phyloP scores from a whole-genome alignment of 2,888 invertebrate genomes.

The Drosophila villosipedis region DNA sequence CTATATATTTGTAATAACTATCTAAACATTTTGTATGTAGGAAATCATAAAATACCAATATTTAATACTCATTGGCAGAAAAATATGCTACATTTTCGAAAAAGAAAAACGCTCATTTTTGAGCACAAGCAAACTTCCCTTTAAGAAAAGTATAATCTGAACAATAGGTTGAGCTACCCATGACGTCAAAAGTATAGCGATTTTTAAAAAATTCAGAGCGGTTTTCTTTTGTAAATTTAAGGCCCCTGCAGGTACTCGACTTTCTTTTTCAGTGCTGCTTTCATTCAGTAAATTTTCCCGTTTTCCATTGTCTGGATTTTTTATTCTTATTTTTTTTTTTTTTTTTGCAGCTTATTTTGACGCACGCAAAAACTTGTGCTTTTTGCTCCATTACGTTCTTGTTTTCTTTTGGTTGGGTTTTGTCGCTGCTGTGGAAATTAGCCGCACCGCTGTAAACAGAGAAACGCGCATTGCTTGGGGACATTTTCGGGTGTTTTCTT shows the following conservation, averaged over 20 bases:
- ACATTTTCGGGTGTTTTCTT: conserved; percentile 35
- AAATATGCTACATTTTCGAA: neutral
- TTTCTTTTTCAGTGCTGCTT: neutral
- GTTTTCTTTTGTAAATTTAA: neutral
- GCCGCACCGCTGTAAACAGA: conserved; percentile 60
- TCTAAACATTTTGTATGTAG: no score
- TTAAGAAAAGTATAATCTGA: neutral
- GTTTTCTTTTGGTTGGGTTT: conserved; percentile 14
- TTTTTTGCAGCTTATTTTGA: conserved; percentile 28
- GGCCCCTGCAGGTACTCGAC: neutral
- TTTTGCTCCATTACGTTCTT: conserved; percentile 28
- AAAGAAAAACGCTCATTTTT: neutral
- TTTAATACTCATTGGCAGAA: neutral
- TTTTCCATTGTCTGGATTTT: conserved; percentile 21
- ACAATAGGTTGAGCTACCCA: neutral
- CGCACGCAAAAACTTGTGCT: conserved; percentile 51
- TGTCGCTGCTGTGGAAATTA: conserved; percentile 54
- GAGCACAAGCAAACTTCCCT: neutral
- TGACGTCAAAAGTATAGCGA: neutral
- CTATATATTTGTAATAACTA: no score
- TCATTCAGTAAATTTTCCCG: neutral
- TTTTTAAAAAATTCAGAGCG: neutral
- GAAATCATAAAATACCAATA: no score
- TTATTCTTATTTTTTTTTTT: conserved; percentile 13
- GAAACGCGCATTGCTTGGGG: conserved; percentile 62